Percentiles rank a stretch among this genome's conserved stretches.
These are phyloP conservation scores for Emydocephalus ijimae DNA, from an alignment of 2,113 vertebrate species.

Conservation along the genomic window DNA sequence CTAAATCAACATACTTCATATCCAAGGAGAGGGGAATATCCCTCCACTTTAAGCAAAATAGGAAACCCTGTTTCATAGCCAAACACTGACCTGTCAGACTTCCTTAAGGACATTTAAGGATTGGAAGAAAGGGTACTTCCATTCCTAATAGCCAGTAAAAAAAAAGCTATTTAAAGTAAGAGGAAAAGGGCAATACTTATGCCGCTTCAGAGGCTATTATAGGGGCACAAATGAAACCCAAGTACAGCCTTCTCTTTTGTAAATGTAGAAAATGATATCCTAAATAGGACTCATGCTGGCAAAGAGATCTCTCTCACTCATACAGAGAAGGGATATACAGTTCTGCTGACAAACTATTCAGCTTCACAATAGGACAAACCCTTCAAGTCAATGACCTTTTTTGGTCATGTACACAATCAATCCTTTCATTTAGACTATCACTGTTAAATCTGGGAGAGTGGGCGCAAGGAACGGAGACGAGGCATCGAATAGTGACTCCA, in stretches of 20 bases:
- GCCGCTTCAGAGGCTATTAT: neutral
- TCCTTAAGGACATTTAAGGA: neutral
- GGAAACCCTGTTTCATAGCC: neutral
- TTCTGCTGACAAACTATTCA: neutral
- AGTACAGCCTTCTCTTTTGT: neutral
- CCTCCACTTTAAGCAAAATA: neutral
- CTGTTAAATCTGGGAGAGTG: too few species aligned
- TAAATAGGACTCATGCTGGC: neutral
- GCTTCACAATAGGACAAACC: neutral
- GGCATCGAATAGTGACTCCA: too few species aligned
- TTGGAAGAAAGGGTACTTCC: neutral
- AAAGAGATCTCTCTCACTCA: neutral
- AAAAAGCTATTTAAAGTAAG: neutral
- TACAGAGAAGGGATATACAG: neutral
- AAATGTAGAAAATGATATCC: neutral
- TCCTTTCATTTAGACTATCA: neutral
- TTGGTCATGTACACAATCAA: neutral
- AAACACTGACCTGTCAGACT: neutral
- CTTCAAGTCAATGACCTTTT: neutral
- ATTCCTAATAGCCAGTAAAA: neutral
- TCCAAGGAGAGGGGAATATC: neutral
- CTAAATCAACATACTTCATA: neutral
- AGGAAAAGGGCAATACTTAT: neutral
- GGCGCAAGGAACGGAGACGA: too few species aligned
- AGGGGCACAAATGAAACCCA: neutral